Evolutionary conservation across 2,113 vertebrate genomes (phyloP).

Genomic region (Chroicocephalus ridibundus): DNA sequence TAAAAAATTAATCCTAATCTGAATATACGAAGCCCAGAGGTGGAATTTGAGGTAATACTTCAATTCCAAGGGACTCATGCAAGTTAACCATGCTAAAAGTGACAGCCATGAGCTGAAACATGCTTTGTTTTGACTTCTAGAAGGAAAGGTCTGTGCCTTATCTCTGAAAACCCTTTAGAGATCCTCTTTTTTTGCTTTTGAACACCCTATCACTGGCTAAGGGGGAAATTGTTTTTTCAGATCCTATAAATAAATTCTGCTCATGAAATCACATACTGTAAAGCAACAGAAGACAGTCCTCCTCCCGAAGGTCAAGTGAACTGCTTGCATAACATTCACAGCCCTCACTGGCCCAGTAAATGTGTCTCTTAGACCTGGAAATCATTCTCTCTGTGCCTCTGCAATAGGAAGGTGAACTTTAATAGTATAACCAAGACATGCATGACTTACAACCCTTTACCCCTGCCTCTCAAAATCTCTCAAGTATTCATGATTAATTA

Average conservation of each 20-base stretch:
- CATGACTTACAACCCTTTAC: not conserved
- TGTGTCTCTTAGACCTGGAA: not conserved
- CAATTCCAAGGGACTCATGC: not conserved
- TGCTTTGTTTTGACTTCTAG: not conserved
- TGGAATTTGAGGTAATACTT: not conserved
- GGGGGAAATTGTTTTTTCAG: constrained; percentile 10
- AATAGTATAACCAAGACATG: not conserved
- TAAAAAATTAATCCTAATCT: not conserved
- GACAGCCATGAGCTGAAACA: not conserved
- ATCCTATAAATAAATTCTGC: not conserved
- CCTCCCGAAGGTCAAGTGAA: not conserved
- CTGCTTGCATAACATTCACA: not conserved
- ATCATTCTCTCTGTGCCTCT: not conserved
- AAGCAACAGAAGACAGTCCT: not conserved
- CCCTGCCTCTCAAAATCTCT: not conserved
- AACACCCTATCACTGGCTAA: not conserved
- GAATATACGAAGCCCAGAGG: not conserved
- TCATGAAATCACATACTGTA: not conserved
- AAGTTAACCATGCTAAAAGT: not conserved
- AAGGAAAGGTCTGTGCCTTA: not conserved
- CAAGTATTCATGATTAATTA: constrained; percentile 4
- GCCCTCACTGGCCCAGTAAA: not conserved
- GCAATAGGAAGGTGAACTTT: not conserved
- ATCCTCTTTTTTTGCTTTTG: not conserved
- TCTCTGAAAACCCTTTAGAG: not conserved